A percentile compares a stretch with the other conserved stretches of the same genome.
Conservation (phyloP, 2,888 invertebrate species). For the Eretmocerus hayati region DNA sequence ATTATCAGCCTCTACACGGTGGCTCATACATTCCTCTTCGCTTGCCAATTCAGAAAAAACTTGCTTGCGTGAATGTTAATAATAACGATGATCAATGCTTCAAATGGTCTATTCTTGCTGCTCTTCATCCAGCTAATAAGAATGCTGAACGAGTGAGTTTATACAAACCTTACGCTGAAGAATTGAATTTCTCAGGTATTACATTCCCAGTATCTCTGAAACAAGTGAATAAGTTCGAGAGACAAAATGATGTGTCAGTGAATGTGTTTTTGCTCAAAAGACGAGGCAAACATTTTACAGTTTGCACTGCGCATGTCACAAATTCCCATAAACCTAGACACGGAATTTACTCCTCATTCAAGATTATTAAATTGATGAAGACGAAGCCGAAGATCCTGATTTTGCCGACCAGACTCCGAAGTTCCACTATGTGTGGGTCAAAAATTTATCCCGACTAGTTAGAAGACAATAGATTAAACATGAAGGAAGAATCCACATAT, state of each 20-base stretch:
- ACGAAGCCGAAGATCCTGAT: not conserved
- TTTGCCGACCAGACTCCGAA: not conserved
- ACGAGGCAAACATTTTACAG: not conserved
- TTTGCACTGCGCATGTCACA: conserved; percentile 6
- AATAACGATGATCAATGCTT: conserved; percentile 11
- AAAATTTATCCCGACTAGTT: not conserved
- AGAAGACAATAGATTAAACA: not conserved
- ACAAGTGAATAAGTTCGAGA: conserved; percentile 23
- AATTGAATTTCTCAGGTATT: conserved; percentile 23
- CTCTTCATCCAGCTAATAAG: conserved; percentile 9
- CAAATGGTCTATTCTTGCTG: conserved; percentile 20
- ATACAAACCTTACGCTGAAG: conserved; percentile 12
- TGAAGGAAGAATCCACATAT: not conserved
- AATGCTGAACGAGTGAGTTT: conserved; percentile 16
- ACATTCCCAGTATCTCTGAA: conserved; percentile 22
- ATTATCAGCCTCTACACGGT: conserved; percentile 25
- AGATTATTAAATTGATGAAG: not conserved
- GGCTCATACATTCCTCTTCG: conserved; percentile 25
- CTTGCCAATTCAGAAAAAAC: not conserved
- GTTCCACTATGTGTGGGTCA: conserved; percentile 1
- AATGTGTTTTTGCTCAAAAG: conserved; percentile 9
- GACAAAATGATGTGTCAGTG: conserved; percentile 21
- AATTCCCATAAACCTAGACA: conserved; percentile 7
- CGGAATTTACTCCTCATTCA: conserved; percentile 6
- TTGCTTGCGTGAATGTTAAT: conserved; percentile 13